These are phyloP conservation scores for Bursaphelenchus okinawaensis DNA, from an alignment of 2,888 invertebrate genomes.

Conservation along the genomic window DNA sequence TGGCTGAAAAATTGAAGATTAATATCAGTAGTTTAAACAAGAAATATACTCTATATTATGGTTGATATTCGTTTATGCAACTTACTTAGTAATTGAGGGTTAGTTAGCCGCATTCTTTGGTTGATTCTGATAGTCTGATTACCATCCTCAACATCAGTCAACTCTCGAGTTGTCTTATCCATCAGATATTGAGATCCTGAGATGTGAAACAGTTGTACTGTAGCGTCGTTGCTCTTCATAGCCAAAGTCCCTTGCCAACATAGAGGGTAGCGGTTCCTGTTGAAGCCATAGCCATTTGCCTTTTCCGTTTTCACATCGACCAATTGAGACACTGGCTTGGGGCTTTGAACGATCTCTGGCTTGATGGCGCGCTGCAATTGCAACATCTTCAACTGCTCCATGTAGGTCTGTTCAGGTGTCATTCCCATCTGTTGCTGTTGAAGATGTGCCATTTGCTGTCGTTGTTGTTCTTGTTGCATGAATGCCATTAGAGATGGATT, in stretches of 20 bases:
- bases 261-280: constrained; percentile 77
- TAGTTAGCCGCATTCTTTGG: constrained; percentile 93
- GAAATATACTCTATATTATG: too few relatives aligned
- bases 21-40: too few relatives aligned
- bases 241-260: constrained; percentile 95
- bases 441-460: constrained; percentile 5
- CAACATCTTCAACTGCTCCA: not conserved
- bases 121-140: constrained; percentile 70
- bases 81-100: constrained; percentile 75
- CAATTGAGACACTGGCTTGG: not conserved
- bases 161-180: constrained; percentile 21
- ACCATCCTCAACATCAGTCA: constrained; percentile 17
- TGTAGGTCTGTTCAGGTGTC: not conserved
- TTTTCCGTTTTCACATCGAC: not conserved
- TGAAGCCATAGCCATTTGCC: not conserved
- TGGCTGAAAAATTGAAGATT: constrained; percentile 64
- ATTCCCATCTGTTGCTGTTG: constrained; percentile 7
- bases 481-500: constrained; percentile 1
- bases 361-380: not conserved
- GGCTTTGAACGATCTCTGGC: not conserved
- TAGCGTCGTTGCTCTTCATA: constrained; percentile 90
- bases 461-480: constrained; percentile 9
- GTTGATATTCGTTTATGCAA: not conserved
- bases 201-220: constrained; percentile 97
- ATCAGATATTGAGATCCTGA: constrained; percentile 87